A percentile compares a stretch with the other conserved stretches of the same genome.
Evolutionary conservation across 2,113 vertebrate species (phyloP).

Genomic region (Pterophyllum scalare): DNA sequence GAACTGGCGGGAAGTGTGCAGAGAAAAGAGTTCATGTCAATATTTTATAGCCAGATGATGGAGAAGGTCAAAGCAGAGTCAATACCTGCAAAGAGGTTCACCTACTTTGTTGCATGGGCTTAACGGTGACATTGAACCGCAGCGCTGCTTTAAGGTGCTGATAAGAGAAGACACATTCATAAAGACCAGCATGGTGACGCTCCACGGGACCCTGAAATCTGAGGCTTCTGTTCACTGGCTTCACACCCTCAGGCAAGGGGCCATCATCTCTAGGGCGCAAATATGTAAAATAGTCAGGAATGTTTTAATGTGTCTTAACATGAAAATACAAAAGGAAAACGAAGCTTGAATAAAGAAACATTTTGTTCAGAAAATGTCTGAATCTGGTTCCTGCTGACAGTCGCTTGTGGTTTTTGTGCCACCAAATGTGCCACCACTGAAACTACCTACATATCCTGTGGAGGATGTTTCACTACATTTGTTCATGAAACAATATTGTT

Average conservation of each 20-base stretch:
- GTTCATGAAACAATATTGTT: not conserved
- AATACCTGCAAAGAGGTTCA: not conserved
- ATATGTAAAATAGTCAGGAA: not conserved
- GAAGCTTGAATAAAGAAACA: not conserved
- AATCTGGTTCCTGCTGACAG: conserved; percentile 43
- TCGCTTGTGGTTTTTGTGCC: conserved; percentile 51
- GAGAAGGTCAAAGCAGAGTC: not conserved
- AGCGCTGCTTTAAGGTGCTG: conserved; percentile 49
- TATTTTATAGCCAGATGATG: not conserved
- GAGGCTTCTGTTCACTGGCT: conserved; percentile 51
- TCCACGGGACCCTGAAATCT: conserved; percentile 54
- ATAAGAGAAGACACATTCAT: conserved; percentile 71
- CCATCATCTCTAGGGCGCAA: conserved; percentile 48
- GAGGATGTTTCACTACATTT: conserved; percentile 6
- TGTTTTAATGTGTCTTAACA: not conserved
- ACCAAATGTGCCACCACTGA: conserved; percentile 52
- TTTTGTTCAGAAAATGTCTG: conserved; percentile 18
- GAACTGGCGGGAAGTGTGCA: conserved; percentile 32
- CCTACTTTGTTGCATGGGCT: conserved; percentile 41
- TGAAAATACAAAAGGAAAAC: not conserved
- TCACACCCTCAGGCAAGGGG: conserved; percentile 58
- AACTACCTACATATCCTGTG: conserved; percentile 42
- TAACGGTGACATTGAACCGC: conserved; percentile 66
- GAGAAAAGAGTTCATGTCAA: conserved; percentile 3
- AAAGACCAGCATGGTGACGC: conserved; percentile 62